Base-by-base conservation (phyloP, 2,797 vertebrate genomes). In the Rallus crepitans region DNA sequence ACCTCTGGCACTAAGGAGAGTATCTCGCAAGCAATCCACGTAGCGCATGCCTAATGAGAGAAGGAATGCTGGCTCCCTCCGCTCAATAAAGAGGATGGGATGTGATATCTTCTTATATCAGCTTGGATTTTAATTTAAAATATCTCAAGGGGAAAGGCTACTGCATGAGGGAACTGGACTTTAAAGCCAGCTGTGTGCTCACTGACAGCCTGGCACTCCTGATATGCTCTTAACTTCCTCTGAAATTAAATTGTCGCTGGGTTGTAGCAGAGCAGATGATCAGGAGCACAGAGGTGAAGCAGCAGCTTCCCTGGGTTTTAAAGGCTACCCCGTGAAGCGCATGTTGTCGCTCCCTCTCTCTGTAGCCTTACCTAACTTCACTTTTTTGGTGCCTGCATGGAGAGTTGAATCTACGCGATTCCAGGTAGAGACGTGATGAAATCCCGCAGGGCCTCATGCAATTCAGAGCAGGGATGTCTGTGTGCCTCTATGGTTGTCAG, bases 81-180 rank as follows among this genome's bases (percentile, higher is more conserved):
- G 9, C 52, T 94, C 90, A 71, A 75, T 96, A 92, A 95, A 92
- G 86, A 92, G 90, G 86, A 47, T 89, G 75, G 87, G 86, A 83
- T 95, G 94, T 73, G 89, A 85, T 89, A 82, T 95, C 89, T 91
- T 96, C 83, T 70, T 90, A 2, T 76, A 87, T 94, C 94, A 82
- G 72, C 82, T 82, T 87, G 87, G 90, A 93, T 96, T 97, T 96
- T 91, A 97, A 96, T 97, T 91, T 92, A 88, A 95, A 91, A 61
- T 93, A 80, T 90, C 93, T 89, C 73, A 56, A 6, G 93, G 71
- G 68, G 55, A 94, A 94, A 87, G 57, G 64, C 87, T 78, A 24
- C 50, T 83, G 28, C 9, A 1, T 80, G 65, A 92, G 52, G 45
- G 35, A 91, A 72, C 87, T 76, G 70, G 24, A 76, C 88, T 93